Base-by-base conservation (phyloP, 2,113 vertebrate species). In the Centrocercus urophasianus region DNA sequence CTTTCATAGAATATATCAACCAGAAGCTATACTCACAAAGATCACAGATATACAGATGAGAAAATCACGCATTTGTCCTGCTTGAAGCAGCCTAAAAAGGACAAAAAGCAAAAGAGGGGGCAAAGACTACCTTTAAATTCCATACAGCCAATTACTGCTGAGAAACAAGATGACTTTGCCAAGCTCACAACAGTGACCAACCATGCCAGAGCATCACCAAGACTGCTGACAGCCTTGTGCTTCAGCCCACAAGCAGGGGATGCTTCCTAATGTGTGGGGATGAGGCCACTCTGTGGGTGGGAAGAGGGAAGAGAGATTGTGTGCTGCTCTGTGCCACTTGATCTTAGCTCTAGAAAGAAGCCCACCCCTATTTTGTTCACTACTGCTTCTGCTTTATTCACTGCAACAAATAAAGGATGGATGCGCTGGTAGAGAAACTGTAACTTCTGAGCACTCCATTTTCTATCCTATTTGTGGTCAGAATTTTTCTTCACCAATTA, bases 251-350 rank as follows among this genome's bases (percentile, higher is more conserved):
- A 83, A 25, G 27, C 64, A 86, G 19, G 13, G 42, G 18, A 38
- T 32, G 1, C 28, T 9, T 69, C 48, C 32, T 25, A 34, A 65
- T 3, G 32, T n/a, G 4, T 0, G 50, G 0, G 14, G 24, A 36
- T 20, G 20, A 61, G 30, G 38, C 15, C 42, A 79, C 4, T 5
- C 10, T 36, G 0, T 21, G n/a, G 17, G 52, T 32, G 59, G 47
- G 11, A 7, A 57, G 64, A 83, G 10, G 13, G 3, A 66, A 28
- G 18, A 73, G 13, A 28, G 27, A 25, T 48, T 0, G 1, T 13
- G 6, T 21, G 11, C 36, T 43, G 42, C 52, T 45, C 42, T 75
- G 1, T 5, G 13, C 7, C 50, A 27, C 40, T 54, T 59, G 10
- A 56, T 48, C 21, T 47, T 24, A 11, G n/a, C 12, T 6, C 61